Base-by-base conservation (phyloP, 2,113 vertebrate species). In the Prolemur simus region DNA sequence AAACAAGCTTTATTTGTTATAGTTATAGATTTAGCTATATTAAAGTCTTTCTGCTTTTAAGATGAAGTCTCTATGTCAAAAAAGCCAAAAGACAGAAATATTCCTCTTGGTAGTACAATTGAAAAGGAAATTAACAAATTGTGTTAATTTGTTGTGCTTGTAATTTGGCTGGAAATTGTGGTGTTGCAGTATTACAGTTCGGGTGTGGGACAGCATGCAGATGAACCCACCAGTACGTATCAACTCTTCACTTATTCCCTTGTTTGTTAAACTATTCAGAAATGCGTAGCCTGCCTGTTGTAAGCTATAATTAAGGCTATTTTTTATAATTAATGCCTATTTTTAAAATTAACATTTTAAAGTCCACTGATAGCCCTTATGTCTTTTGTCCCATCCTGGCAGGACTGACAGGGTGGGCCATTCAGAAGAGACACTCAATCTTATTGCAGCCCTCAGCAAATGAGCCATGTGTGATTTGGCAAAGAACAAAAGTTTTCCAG, bases 301-400 rank as follows among this genome's bases (percentile, higher is more conserved):
- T 60, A 98, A 96, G 64, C 52, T 64, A 37, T 60, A 97, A 97
- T 96, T 97, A 98, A 89, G 86, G 89, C 76, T 6, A 85, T 58
- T 54, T 73, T 84, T 96, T 77, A 96, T 87, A 90, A 95, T 85
- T 47, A 78, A 93, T 58, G 39, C 20, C 14, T 77, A 77, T 73
- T 93, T 94, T 92, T 92, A 64, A 94, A 82, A 93, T 83, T 64
- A 68, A 39, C 60, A 84, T 92, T 89, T 95, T 95, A 47, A 97
- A 87, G 60, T 89, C 37, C 89, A 94, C 37, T 39, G 17, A 66
- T 45, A 96, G 37, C 39, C 66, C 68, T 81, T 82, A 34, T 29
- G 12, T 74, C 81, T 91, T 73, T 81, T 77, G 29, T 89, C 63
- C 56, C 77, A 82, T 29, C 37, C 47, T 18, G 1, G 64, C 58